Evolutionary conservation across 2,797 vertebrate species (phyloP).

Genomic region (Melanotaenia trifasciata): DNA sequence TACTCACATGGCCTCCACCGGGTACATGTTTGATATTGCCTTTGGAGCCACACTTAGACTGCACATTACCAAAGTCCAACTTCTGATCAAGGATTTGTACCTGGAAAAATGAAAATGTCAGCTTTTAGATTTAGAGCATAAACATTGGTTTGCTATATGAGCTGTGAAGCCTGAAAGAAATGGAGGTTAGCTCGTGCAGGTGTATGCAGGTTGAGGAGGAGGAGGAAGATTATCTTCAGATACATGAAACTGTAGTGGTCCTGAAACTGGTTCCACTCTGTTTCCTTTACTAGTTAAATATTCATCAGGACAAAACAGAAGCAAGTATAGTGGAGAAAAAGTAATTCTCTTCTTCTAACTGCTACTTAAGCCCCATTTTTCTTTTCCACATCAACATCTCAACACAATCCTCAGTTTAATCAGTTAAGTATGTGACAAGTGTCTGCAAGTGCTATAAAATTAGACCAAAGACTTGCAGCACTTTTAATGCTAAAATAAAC

Average conservation of each 20-base stretch:
- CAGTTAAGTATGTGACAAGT: background rate
- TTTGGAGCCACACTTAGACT: conserved; percentile 93
- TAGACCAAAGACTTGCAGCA: conserved; percentile 35
- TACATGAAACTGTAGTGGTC: background rate
- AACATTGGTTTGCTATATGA: conserved; percentile 19
- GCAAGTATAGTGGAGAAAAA: background rate
- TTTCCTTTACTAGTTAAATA: background rate
- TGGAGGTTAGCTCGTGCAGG: background rate
- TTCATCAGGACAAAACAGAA: background rate
- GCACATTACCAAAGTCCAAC: conserved; percentile 89
- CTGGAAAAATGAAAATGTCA: conserved; percentile 79
- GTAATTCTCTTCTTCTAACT: background rate
- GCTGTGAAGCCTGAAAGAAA: conserved; percentile 24
- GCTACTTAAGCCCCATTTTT: background rate
- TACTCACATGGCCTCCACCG: conserved; percentile 91
- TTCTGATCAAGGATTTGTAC: conserved; percentile 93
- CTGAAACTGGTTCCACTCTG: background rate
- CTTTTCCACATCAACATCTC: conserved; percentile 33
- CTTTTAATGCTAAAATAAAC: conserved; percentile 34
- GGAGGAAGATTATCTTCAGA: background rate
- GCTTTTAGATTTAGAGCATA: conserved; percentile 46
- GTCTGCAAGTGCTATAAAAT: conserved; percentile 12
- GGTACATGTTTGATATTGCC: conserved; percentile 90
- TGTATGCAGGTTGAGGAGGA: conserved; percentile 18
- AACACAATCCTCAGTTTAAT: background rate